These are phyloP conservation scores for Picathartes gymnocephalus DNA, from an alignment of 2,113 vertebrate genomes.

Conservation along the genomic window DNA sequence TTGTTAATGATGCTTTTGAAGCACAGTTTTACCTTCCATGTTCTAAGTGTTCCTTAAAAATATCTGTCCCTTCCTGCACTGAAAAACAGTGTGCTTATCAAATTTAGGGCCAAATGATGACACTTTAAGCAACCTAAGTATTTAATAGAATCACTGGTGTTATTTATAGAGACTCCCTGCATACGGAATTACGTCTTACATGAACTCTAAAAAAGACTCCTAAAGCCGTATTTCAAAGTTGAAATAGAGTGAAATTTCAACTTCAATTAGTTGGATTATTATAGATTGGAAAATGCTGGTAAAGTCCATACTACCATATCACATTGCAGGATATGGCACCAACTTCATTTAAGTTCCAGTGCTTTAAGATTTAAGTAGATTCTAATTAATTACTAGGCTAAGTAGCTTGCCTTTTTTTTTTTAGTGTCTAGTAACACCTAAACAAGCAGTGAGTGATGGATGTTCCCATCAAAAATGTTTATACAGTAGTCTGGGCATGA, in stretches of 20 bases:
- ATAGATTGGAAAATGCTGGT: neutral
- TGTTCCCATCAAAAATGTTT: neutral
- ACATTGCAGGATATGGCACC: fast-evolving
- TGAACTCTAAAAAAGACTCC: neutral
- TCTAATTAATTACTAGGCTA: neutral
- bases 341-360: neutral
- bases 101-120: neutral
- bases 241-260: neutral
- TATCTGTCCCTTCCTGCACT: neutral
- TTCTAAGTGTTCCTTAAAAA: neutral
- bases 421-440: neutral
- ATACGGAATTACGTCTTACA: neutral
- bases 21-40: too few species aligned
- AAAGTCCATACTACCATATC: neutral
- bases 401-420: neutral
- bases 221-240: neutral
- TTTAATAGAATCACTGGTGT: neutral
- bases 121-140: neutral
- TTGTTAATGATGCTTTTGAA: neutral
- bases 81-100: neutral
- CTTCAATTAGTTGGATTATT: neutral
- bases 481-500: neutral
- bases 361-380: neutral
- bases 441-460: neutral
- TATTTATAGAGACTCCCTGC: neutral